These are phyloP conservation scores for Chanos chanos DNA, from an alignment of 2,797 vertebrate species.

Conservation along the genomic window DNA sequence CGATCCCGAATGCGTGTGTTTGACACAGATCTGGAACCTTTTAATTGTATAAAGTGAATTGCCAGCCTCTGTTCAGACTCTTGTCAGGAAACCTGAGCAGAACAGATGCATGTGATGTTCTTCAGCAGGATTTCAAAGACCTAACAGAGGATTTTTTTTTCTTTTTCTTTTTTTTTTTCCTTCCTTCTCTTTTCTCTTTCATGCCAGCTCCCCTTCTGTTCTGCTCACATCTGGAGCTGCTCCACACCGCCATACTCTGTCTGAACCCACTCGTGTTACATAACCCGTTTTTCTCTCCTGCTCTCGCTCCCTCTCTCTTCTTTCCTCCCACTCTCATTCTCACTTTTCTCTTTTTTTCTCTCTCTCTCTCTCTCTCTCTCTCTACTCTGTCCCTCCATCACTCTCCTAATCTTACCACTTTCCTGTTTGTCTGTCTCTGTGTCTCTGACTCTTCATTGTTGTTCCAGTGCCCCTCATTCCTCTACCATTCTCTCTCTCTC, in stretches of 20 bases:
- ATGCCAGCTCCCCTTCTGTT: slow-evolving; percentile 53
- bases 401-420: background rate
- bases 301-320: background rate
- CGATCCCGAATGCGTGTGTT: no score
- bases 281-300: slow-evolving; percentile 51
- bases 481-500: background rate
- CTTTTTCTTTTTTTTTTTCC: no score
- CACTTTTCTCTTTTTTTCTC: background rate
- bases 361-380: background rate
- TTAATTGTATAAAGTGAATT: no score
- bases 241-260: slow-evolving; percentile 61
- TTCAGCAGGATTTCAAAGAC: no score
- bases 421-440: background rate
- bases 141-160: no score
- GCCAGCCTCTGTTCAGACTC: no score
- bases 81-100: no score
- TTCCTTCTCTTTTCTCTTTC: background rate
- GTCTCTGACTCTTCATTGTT: no score
- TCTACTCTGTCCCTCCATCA: background rate
- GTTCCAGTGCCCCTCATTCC: no score
- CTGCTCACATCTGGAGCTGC: slow-evolving; percentile 70
- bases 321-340: background rate
- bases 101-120: no score
- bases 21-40: no score
- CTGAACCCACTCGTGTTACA: slow-evolving; percentile 64